These are phyloP conservation scores for Octonoba sinensis DNA, from an alignment of 2,888 invertebrate genomes.

Conservation along the genomic window DNA sequence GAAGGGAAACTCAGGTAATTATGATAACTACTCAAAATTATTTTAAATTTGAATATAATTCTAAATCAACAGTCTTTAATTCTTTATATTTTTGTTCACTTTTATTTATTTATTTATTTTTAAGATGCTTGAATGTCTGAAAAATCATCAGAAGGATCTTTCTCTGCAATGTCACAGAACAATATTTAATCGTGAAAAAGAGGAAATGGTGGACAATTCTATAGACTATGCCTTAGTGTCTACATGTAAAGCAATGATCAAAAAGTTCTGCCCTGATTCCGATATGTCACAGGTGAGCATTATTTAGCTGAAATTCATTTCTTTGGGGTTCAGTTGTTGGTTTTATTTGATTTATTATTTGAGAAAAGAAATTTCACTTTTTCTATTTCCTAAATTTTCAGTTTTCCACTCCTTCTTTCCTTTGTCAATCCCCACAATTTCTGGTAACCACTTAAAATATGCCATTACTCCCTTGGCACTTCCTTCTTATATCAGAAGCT, in stretches of 20 bases:
- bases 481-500: too few species aligned
- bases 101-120: not conserved
- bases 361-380: too few species aligned
- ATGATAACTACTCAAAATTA: not conserved
- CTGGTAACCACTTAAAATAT: too few species aligned
- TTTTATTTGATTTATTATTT: not conserved
- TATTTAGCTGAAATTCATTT: not conserved
- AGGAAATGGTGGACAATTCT: constrained; percentile 87
- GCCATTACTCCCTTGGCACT: too few species aligned
- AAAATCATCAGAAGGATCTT: constrained; percentile 76
- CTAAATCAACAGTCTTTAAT: not conserved
- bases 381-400: too few species aligned
- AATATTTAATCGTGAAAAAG: constrained; percentile 86
- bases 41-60: not conserved
- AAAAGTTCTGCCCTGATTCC: constrained; percentile 83
- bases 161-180: constrained; percentile 81
- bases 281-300: constrained; percentile 74
- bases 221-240: constrained; percentile 88
- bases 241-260: constrained; percentile 88
- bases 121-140: constrained; percentile 83
- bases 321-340: too few species aligned
- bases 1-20: constrained; percentile 70
- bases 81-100: not conserved
- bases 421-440: too few species aligned
- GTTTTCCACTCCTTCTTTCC: too few species aligned